Base-by-base conservation (phyloP, 2,797 vertebrate species). In the Cottoperca gobio region DNA sequence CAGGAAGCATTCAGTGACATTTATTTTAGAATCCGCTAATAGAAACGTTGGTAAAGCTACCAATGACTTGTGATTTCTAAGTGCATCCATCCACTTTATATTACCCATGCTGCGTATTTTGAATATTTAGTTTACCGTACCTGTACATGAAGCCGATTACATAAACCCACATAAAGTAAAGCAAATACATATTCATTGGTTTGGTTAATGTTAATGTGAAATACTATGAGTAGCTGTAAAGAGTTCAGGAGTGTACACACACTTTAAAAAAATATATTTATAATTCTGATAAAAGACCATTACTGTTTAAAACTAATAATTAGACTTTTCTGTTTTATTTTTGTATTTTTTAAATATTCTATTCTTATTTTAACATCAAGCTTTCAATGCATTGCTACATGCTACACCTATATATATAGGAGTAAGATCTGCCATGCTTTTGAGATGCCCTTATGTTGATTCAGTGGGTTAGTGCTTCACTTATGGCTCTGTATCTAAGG, bases 1-100 rank as follows among this genome's bases (percentile, higher is more conserved):
- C 23, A 60, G 43, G 69, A 81, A 62, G 58, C 37, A 49, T 70
- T 31, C 43, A 2, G 60, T 48, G 21, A 57, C 54, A 57, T 84
- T 76, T 83, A 81, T 85, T 82, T 77, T 14, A 13, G 53, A 49
- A 68, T 45, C 13, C 43, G 57, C 33, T 54, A 71, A 81, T 74
- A 76, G n/a, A 78, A 69, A 40, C 59, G 53, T 46, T 21, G 49
- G 37, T 58, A 24, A 65, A 73, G 52, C 46, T 24, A 35, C 64
- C 45, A 37, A 1, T 78, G 77, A 70, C 64, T 37, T 76, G 46
- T 70, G 28, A 75, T 79, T 70, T 73, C 31, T 61, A 53, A 73
- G 59, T 45, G 50, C 55, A 70, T 61, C 24, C 39, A 52, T 43
- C 46, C 21, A 43, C 19, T 23, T 66, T 73, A 70, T 43, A 28